Evolutionary conservation across 2,888 invertebrate genomes (phyloP).

Genomic region (Synergus laeviventris): DNA sequence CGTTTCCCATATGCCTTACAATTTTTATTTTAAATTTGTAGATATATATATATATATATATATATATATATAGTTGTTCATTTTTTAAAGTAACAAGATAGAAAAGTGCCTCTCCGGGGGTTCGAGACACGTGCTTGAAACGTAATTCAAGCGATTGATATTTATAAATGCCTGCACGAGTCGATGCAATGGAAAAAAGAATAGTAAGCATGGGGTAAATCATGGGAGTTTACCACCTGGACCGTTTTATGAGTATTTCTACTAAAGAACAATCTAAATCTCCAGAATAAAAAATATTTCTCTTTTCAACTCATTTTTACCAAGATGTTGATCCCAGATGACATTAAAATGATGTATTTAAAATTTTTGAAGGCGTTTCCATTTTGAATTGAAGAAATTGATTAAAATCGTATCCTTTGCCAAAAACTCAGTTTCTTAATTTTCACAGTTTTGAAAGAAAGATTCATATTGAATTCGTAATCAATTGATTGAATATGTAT

Average conservation of each 20-base stretch:
- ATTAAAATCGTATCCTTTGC: not conserved
- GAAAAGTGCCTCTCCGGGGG: conserved; percentile 15
- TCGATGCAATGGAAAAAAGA: conserved; percentile 4
- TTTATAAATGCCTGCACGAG: conserved; percentile 17
- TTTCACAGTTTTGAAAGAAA: not conserved
- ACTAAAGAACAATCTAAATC: not conserved
- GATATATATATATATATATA: no score
- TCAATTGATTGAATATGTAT: not conserved
- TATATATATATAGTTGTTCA: no score
- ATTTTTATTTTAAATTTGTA: not conserved
- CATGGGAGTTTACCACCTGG: conserved; percentile 21
- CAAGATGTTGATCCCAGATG: not conserved
- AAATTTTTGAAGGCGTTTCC: not conserved
- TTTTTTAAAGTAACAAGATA: not conserved
- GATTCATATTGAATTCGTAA: not conserved
- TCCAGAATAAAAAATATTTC: not conserved
- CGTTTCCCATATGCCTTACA: not conserved
- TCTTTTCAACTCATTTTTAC: not conserved
- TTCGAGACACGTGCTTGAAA: conserved; percentile 23
- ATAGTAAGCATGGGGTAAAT: conserved; percentile 5
- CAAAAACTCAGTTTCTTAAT: not conserved
- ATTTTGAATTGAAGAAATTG: not conserved
- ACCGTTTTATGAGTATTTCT: not conserved
- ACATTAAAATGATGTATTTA: no score
- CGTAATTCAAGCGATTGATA: conserved; percentile 17